Base-by-base conservation (phyloP, 2,113 vertebrate genomes). In the Acanthisitta chloris region DNA sequence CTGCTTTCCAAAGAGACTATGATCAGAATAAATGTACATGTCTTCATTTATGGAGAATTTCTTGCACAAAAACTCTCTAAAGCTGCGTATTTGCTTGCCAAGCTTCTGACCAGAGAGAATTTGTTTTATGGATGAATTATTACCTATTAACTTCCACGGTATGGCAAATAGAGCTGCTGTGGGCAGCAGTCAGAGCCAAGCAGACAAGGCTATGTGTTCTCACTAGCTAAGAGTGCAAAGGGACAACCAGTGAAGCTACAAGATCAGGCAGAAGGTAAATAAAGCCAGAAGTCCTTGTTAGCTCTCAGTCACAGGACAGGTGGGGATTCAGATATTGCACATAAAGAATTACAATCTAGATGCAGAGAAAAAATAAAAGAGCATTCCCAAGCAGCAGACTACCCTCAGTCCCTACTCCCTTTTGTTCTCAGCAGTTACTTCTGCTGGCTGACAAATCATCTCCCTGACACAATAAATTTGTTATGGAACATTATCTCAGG, bases 401-500 rank as follows among this genome's bases (percentile, higher is more conserved):
- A 55, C 51, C 81, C 49, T 93, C 90, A 26, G 46, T 46, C 57
- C 58, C 90, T 84, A 42, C 67, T 45, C 70, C 78, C 85, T 95
- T 96, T 95, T 92, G 76, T 93, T 96, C 92, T 58, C 71, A 70
- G 59, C 43, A 11, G 91, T 86, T 94, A 91, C 74, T 96, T 97
- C 85, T 92, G 93, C 90, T 58, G 82, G 65, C 82, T 95, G 94
- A 97, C 94, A 97, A 96, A 96, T 97, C 96, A 97, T 97, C 93
- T 97, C 87, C 80, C 73, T 0, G 4, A 77, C 92, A 96, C 90
- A 95, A 96, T 97, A 97, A 97, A 97, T 98, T 97, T 97, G 97
- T 96, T 96, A 94, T 94, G 95, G 96, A 97, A 97, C 97, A 97
- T 97, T 97, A 97, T 97, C 94, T 96, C 94, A 90, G 95, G 90